These are phyloP conservation scores for Ichneumoninae sp. DNA, from an alignment of 2,888 invertebrate species.

Conservation along the genomic window DNA sequence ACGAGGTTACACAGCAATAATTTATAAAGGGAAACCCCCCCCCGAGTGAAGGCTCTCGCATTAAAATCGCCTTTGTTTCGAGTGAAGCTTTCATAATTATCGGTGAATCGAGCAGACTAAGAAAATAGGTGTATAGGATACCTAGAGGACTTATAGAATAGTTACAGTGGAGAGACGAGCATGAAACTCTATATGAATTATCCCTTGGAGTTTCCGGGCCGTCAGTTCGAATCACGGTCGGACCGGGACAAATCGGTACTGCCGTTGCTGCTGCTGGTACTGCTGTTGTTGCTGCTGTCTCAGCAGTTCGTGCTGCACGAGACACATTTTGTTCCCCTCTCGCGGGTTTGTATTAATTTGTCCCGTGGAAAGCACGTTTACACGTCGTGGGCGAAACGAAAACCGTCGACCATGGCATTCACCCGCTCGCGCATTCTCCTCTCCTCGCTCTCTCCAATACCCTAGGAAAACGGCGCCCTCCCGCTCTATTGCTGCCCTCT, in stretches of 20 bases:
- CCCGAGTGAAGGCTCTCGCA: not conserved
- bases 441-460: constrained; percentile 17
- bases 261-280: not conserved
- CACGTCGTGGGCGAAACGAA: constrained; percentile 59
- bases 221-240: constrained; percentile 44
- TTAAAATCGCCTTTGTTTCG: not conserved
- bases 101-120: not conserved
- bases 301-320: constrained; percentile 67
- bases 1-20: not conserved
- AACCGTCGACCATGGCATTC: constrained; percentile 37
- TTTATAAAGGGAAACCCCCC: not conserved
- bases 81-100: not conserved
- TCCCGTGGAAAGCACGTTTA: constrained; percentile 65
- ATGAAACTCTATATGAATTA: constrained; percentile 52
- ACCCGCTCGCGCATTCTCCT: constrained; percentile 34
- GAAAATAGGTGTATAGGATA: not conserved
- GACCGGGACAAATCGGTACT: constrained; percentile 37
- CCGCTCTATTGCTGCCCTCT: constrained; percentile 12
- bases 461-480: constrained; percentile 6
- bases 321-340: constrained; percentile 54
- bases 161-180: constrained; percentile 8
- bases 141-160: constrained; percentile 1
- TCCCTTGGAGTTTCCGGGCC: constrained; percentile 40
- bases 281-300: constrained; percentile 58
- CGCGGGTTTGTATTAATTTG: constrained; percentile 62